Conservation (phyloP, 2,113 vertebrate genomes). For the Crotalus helleri region DNA sequence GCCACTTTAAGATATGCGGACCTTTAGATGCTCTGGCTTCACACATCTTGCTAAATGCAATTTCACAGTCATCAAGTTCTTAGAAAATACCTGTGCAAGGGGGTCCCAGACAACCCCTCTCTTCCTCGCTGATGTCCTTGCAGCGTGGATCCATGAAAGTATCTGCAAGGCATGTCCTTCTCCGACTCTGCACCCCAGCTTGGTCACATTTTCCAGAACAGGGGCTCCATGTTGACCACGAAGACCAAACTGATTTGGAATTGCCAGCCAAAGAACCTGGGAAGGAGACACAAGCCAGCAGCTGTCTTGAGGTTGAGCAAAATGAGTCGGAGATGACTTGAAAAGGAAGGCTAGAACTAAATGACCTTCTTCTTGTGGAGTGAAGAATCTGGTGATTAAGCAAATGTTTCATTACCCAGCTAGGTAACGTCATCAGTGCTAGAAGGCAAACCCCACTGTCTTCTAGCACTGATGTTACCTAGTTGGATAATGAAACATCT, state of each 20-base stretch:
- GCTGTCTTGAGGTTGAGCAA: background rate
- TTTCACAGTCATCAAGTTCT: background rate
- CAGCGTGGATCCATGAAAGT: conserved; percentile 71
- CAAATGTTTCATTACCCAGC: too few relatives aligned
- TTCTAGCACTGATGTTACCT: too few relatives aligned
- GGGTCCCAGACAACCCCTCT: conserved; percentile 77
- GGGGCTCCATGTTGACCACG: conserved; percentile 87
- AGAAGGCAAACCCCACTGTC: too few relatives aligned
- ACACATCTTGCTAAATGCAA: background rate
- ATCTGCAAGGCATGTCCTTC: conserved; percentile 78
- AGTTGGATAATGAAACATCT: too few relatives aligned
- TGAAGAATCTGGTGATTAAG: background rate
- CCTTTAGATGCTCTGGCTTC: background rate
- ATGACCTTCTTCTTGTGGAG: background rate
- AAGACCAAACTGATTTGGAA: conserved; percentile 74
- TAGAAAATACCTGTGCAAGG: conserved; percentile 72
- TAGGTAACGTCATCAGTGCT: too few relatives aligned
- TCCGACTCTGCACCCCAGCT: conserved; percentile 80
- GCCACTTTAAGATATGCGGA: too few relatives aligned
- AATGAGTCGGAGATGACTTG: background rate
- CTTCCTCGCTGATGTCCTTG: conserved; percentile 79
- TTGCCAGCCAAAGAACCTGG: conserved; percentile 65
- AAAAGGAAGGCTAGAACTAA: background rate
- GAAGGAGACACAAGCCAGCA: background rate
- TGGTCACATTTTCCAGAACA: conserved; percentile 85